These are phyloP conservation scores for Burhinus oedicnemus DNA, from an alignment of 2,113 vertebrate genomes.

Conservation along the genomic window DNA sequence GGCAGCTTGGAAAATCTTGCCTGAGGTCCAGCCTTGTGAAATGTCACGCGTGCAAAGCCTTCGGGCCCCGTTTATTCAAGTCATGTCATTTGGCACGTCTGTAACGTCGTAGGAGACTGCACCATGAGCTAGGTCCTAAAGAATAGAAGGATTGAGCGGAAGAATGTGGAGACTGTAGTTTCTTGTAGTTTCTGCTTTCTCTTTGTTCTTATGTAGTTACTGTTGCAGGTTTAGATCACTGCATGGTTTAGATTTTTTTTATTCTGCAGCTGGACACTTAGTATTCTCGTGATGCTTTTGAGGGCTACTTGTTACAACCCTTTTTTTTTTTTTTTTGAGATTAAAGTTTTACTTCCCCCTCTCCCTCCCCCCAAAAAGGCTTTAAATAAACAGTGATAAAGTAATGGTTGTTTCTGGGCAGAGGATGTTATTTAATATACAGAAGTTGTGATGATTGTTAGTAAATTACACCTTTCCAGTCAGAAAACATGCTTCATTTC, in stretches of 20 bases:
- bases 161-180: background rate
- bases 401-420: background rate
- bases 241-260: background rate
- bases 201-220: background rate
- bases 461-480: background rate
- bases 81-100: fast-evolving
- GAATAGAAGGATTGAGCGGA: background rate
- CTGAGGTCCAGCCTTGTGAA: background rate
- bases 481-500: background rate
- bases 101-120: background rate
- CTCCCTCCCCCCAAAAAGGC: fast-evolving
- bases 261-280: background rate
- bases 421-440: background rate
- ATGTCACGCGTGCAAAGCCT: background rate
- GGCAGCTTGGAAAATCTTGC: background rate
- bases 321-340: background rate
- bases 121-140: background rate
- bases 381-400: background rate
- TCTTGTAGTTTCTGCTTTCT: background rate
- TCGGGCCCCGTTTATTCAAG: background rate
- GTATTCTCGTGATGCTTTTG: background rate
- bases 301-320: background rate
- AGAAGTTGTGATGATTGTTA: background rate
- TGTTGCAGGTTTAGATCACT: background rate
- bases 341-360: background rate